A percentile compares a stretch with the other conserved stretches of the same genome.
These are phyloP conservation scores for Tuta absoluta DNA, from an alignment of 2,888 invertebrate genomes.

Conservation along the genomic window DNA sequence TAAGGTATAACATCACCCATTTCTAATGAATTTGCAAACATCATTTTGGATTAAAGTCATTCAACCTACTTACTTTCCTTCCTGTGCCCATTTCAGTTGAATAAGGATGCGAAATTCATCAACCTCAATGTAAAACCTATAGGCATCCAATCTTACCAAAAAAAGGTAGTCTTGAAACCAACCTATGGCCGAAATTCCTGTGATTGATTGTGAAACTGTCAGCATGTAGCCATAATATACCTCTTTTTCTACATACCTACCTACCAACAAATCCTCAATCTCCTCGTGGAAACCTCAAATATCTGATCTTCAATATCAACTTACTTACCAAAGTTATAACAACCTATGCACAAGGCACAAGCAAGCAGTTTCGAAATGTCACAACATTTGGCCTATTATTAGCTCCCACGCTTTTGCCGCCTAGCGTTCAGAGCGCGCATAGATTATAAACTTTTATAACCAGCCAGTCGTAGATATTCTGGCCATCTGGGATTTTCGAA, in stretches of 20 bases:
- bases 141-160: too few species aligned
- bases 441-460: constrained; percentile 24
- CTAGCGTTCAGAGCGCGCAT: constrained; percentile 24
- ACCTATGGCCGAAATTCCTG: too few species aligned
- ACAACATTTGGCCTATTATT: constrained; percentile 63
- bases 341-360: background rate
- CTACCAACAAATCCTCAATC: background rate
- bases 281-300: background rate
- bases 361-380: constrained; percentile 64
- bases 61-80: too few species aligned
- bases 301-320: background rate
- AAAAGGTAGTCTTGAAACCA: too few species aligned
- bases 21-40: too few species aligned
- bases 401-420: constrained; percentile 62
- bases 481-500: background rate
- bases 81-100: too few species aligned
- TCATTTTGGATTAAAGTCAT: too few species aligned
- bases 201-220: too few species aligned
- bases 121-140: too few species aligned
- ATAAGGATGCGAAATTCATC: too few species aligned
- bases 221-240: too few species aligned
- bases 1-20: too few species aligned
- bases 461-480: background rate
- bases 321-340: background rate
- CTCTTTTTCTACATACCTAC: background rate